phyloP scores from a whole-genome alignment of 2,888 invertebrate genomes.

The Hirtodrosophila histrioides region DNA sequence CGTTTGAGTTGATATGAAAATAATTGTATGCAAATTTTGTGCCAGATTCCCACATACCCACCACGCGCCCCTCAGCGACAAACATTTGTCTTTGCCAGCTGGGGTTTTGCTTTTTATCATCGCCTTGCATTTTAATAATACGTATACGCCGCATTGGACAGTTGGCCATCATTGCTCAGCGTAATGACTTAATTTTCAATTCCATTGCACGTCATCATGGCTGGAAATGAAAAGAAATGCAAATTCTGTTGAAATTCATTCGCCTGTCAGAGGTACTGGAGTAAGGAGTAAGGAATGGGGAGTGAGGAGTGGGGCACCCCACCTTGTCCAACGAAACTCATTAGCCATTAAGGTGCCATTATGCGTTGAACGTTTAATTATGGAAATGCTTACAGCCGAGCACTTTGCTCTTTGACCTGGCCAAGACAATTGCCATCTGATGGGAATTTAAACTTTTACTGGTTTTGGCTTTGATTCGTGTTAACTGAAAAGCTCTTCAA shows the following conservation, averaged over 20 bases:
- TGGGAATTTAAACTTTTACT: conserved; percentile 9
- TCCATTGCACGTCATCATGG: conserved; percentile 59
- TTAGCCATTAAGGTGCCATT: conserved; percentile 75
- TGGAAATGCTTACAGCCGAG: conserved; percentile 41
- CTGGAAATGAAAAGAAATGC: conserved; percentile 59
- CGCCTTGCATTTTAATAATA: conserved; percentile 42
- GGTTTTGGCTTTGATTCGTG: conserved; percentile 1
- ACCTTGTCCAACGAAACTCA: conserved; percentile 44
- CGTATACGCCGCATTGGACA: conserved; percentile 50
- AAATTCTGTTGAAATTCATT: conserved; percentile 59
- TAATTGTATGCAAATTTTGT: conserved; percentile 77
- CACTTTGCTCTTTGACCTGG: conserved; percentile 19
- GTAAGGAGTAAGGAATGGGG: no score
- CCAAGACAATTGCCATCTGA: conserved; percentile 1
- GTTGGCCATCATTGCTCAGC: conserved; percentile 31
- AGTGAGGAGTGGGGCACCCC: background rate
- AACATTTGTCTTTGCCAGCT: conserved; percentile 61
- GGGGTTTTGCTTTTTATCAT: conserved; percentile 15
- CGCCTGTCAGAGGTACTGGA: no score
- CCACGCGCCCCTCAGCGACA: background rate
- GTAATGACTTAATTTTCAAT: conserved; percentile 81
- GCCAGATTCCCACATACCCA: no score
- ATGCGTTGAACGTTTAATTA: conserved; percentile 75
- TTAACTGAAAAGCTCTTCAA: background rate
- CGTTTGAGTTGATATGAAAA: conserved; percentile 72